Base-by-base conservation (phyloP, 1,140 invertebrate species). In the Chionoecetes opilio region DNA sequence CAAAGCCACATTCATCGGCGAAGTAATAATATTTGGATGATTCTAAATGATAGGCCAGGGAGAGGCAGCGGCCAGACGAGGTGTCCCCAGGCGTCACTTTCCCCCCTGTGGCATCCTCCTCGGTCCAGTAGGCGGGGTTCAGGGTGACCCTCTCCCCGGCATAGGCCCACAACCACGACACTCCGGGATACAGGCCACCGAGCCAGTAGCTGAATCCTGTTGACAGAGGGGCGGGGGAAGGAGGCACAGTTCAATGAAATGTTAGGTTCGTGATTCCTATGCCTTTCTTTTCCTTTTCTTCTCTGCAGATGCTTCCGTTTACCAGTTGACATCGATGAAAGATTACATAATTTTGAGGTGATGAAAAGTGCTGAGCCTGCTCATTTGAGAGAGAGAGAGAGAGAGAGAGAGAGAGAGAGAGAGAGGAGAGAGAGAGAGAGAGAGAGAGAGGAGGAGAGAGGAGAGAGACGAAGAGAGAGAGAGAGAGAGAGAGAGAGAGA, bases 191-290 rank as follows among this genome's bases (percentile, higher is more conserved):
- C 32, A 95, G 38, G 0, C 94, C 94, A 46, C 94, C 94, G 3
- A 95, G 46, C 94, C 94, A 95, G 84, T 92, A 92, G 31, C 82
- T 88, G 90, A 53, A 95, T 8, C 94, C 94, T 95, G 93, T 34
- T 6, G 31, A 31, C 8, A 75, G 9, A 9, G 26, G n/a, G 63
- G 21, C 3, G 21, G 6, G 26, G n/a, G n/a, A n/a, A n/a, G n/a
- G n/a, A n/a, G n/a, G n/a, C n/a, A n/a, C n/a, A n/a, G n/a, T n/a
- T n/a, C n/a, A n/a, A n/a, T n/a, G n/a, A n/a, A n/a, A n/a, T n/a
- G n/a, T n/a, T n/a, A n/a, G n/a, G 63, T 26, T 21, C n/a, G 26
- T 75, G 1, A 5, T 75, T 17, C 21, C n/a, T 75, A 17, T 75
- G 0, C 63, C n/a, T 8, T 63, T 9, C 53, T 75, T 75, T 11